Percentiles rank a stretch among this genome's conserved stretches.
Evolutionary conservation across 2,113 vertebrate genomes (phyloP).

Genomic region (Orientallactaga bullata): DNA sequence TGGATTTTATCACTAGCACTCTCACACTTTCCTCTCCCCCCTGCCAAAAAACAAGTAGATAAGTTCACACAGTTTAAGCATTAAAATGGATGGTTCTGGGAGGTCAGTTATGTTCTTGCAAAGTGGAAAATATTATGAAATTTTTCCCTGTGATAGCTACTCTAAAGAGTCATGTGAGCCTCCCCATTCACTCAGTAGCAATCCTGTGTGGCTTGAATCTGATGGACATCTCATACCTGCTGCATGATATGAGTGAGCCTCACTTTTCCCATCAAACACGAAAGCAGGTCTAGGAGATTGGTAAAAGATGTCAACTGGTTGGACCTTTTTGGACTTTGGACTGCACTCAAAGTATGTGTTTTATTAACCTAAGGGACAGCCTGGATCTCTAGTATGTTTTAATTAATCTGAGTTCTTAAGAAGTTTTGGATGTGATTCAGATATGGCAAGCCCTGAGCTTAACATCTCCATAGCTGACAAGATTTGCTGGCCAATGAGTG

Average conservation of each 20-base stretch:
- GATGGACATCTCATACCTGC: background rate
- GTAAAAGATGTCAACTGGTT: background rate
- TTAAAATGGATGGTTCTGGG: slow-evolving; percentile 32
- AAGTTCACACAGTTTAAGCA: slow-evolving; percentile 53
- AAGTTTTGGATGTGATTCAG: slow-evolving; percentile 61
- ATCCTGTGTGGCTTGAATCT: background rate
- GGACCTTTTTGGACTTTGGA: slow-evolving; percentile 6
- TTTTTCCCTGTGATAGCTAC: slow-evolving; percentile 13
- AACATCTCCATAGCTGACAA: slow-evolving; percentile 68
- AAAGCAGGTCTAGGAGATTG: slow-evolving; percentile 1
- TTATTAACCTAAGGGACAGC: slow-evolving; percentile 55
- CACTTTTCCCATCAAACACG: background rate
- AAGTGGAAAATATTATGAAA: slow-evolving; percentile 4
- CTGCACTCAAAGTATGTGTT: slow-evolving; percentile 37
- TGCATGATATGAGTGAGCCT: rapidly evolving
- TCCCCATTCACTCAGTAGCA: slow-evolving; percentile 29
- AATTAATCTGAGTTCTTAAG: slow-evolving; percentile 68
- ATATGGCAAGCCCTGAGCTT: slow-evolving; percentile 22
- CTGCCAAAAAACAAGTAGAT: background rate
- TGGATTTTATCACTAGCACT: background rate
- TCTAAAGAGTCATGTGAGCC: slow-evolving; percentile 1
- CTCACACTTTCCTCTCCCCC: background rate
- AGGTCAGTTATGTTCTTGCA: background rate
- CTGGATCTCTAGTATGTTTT: slow-evolving; percentile 67
- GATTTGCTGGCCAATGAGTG: slow-evolving; percentile 31